These are phyloP conservation scores for Erinaceus europaeus DNA, from an alignment of 2,113 vertebrate genomes.

Conservation along the genomic window DNA sequence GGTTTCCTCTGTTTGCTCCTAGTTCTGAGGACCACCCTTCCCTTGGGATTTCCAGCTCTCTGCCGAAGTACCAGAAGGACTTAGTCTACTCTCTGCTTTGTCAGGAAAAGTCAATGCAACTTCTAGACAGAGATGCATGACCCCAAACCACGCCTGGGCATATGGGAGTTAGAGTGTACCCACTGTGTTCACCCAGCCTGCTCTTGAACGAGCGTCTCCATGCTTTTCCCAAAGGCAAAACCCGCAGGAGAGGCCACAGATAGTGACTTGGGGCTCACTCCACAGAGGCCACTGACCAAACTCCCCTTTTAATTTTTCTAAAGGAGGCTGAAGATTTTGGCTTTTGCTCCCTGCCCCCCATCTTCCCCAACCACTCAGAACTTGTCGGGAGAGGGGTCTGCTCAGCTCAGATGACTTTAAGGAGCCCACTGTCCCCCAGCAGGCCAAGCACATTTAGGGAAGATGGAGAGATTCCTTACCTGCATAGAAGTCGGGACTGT, in stretches of 20 bases:
- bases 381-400: background rate
- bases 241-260: background rate
- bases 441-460: slow-evolving; percentile 44
- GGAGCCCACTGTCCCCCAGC: background rate
- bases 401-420: background rate
- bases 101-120: background rate
- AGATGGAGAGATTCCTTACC: slow-evolving; percentile 82
- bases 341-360: slow-evolving; percentile 38
- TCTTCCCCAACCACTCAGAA: slow-evolving; percentile 11
- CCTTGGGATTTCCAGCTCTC: background rate
- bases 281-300: background rate
- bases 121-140: background rate
- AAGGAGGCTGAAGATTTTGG: background rate
- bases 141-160: background rate
- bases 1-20: background rate
- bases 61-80: background rate
- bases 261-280: rapidly evolving
- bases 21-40: background rate
- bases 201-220: background rate
- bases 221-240: slow-evolving; percentile 20
- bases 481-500: slow-evolving; percentile 99
- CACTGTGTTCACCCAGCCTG: background rate
- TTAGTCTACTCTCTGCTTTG: slow-evolving; percentile 41
- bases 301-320: background rate
- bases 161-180: background rate